Evolutionary conservation across 2,888 invertebrate species (phyloP).

Genomic region (Andrena marginata): DNA sequence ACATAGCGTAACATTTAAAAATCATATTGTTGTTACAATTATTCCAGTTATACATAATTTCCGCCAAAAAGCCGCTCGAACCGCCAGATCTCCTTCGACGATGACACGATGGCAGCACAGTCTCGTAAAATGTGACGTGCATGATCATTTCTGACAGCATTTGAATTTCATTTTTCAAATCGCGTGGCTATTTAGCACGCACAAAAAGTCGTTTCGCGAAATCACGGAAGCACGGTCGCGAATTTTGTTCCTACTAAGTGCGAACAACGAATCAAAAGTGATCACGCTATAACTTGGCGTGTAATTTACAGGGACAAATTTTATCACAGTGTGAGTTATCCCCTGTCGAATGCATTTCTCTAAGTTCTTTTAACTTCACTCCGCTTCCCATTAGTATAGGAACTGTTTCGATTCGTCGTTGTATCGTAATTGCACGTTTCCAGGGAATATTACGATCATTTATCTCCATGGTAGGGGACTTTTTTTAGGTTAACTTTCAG

Average conservation of each 20-base stretch:
- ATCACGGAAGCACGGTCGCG: neutral
- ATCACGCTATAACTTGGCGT: constrained; percentile 9
- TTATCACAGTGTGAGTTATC: constrained; percentile 53
- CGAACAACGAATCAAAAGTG: constrained; percentile 35
- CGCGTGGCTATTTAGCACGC: constrained; percentile 22
- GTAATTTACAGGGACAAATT: constrained; percentile 35
- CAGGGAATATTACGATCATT: neutral
- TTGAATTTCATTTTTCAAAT: constrained; percentile 66
- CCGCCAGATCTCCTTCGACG: neutral
- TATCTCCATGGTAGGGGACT: neutral
- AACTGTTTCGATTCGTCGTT: neutral
- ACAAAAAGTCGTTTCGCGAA: constrained; percentile 12
- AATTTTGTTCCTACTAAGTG: constrained; percentile 19
- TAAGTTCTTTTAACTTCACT: constrained; percentile 40
- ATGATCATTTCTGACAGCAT: constrained; percentile 72
- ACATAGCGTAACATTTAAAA: neutral
- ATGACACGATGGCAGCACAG: constrained; percentile 70
- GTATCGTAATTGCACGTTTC: neutral
- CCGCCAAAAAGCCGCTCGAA: constrained; percentile 28
- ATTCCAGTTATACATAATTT: constrained; percentile 30
- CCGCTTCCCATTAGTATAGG: constrained; percentile 6
- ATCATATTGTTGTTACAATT: neutral
- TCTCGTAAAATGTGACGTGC: constrained; percentile 74
- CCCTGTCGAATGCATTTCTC: constrained; percentile 33
- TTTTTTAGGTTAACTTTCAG: constrained; percentile 68